Evolutionary conservation across 2,888 invertebrate genomes (phyloP).

Genomic region (Tolmerus cingulatus): DNA sequence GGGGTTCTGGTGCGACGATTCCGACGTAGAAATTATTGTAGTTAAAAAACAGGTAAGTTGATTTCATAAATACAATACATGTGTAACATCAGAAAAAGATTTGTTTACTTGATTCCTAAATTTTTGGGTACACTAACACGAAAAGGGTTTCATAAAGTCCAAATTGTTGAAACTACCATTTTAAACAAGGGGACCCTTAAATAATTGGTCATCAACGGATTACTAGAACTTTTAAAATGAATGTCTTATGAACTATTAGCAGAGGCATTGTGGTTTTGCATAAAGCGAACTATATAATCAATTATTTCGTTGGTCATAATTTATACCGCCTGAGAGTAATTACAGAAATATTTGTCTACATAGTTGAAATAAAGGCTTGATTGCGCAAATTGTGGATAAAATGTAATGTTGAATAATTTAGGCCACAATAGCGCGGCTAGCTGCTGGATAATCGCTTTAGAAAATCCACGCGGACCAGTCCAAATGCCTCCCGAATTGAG

Average conservation of each 20-base stretch:
- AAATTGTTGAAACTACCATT: no score
- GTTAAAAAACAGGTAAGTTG: not conserved
- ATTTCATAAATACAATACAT: not conserved
- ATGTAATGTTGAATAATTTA: not conserved
- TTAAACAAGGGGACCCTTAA: no score
- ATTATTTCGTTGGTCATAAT: not conserved
- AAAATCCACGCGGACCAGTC: not conserved
- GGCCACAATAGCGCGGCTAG: not conserved
- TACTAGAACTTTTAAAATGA: not conserved
- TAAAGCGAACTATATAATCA: not conserved
- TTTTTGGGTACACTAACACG: no score
- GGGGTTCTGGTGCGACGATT: not conserved
- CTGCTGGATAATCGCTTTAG: not conserved
- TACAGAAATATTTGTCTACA: not conserved
- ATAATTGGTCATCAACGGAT: no score
- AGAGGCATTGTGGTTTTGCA: not conserved
- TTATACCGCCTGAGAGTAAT: not conserved
- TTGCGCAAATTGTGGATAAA: not conserved
- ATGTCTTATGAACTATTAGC: not conserved
- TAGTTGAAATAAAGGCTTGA: not conserved
- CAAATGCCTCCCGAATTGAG: not conserved
- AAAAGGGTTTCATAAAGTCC: no score
- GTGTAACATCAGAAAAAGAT: no score
- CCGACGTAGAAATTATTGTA: not conserved
- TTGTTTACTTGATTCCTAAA: no score